Evolutionary conservation across 2,888 invertebrate genomes (phyloP).

Genomic region (Gymnocheta viridis): DNA sequence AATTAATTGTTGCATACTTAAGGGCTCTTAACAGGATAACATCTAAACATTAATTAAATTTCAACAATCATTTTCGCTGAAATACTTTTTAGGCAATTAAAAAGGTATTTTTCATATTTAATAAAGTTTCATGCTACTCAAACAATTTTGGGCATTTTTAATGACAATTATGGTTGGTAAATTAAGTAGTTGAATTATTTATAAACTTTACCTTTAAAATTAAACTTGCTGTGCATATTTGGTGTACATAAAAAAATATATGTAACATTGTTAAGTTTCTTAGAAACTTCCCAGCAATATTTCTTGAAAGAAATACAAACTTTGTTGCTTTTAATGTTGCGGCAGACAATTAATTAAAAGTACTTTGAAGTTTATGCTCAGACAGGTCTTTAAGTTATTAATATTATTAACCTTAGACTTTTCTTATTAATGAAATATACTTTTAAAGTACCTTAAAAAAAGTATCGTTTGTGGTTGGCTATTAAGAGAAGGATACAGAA

Average conservation of each 20-base stretch:
- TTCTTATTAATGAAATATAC: constrained; percentile 20
- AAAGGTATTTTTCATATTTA: constrained; percentile 9
- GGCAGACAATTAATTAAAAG: constrained; percentile 42
- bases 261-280: background rate
- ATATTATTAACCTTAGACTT: constrained; percentile 24
- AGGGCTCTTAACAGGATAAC: constrained; percentile 6
- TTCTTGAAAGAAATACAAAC: background rate
- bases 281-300: background rate
- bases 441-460: constrained; percentile 17
- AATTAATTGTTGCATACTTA: constrained; percentile 41
- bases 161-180: constrained; percentile 42
- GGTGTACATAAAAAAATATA: background rate
- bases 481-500: background rate
- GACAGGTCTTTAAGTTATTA: constrained; percentile 53
- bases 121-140: constrained; percentile 11
- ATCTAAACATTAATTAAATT: constrained; percentile 28
- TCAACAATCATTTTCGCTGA: constrained; percentile 12
- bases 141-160: constrained; percentile 53
- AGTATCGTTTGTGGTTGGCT: background rate
- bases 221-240: constrained; percentile 18
- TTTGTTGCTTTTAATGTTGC: constrained; percentile 6
- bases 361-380: constrained; percentile 40
- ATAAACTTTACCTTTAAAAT: constrained; percentile 43
- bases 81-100: background rate
- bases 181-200: constrained; percentile 48